phyloP scores from a whole-genome alignment of 2,113 vertebrate species.

The Scomber scombrus region DNA sequence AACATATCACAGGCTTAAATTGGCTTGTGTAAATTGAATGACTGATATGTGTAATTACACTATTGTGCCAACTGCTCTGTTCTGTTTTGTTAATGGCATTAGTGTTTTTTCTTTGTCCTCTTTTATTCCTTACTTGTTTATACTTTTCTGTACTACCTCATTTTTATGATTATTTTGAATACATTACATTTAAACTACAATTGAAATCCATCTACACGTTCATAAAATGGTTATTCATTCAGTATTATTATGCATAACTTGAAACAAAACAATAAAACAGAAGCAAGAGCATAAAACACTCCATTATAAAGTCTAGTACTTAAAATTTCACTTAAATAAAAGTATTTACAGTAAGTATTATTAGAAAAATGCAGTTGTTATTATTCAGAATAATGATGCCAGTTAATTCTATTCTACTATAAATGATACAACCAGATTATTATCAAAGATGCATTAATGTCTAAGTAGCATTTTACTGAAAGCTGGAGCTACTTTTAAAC shows the following conservation, averaged over 20 bases:
- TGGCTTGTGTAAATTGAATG: not conserved
- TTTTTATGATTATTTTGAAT: no score
- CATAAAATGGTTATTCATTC: not conserved
- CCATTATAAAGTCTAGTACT: no score
- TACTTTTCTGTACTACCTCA: not conserved
- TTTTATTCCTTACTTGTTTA: not conserved
- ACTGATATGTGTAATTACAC: not conserved
- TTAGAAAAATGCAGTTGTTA: no score
- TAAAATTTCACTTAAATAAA: no score
- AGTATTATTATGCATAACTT: not conserved
- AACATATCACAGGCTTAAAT: not conserved
- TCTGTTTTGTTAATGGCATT: not conserved
- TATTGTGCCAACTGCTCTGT: conserved; percentile 3
- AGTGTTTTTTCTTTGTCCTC: not conserved
- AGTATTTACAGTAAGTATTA: no score
- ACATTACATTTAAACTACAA: not conserved
- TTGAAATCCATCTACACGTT: not conserved
- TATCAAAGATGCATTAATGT: no score
- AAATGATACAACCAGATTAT: no score
- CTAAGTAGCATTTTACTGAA: no score
- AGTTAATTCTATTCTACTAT: no score
- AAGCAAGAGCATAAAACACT: no score
- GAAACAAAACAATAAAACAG: no score
- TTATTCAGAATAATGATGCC: no score
- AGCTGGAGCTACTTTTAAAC: not conserved